These are phyloP conservation scores for Anguilla marmorata DNA, from an alignment of 2,797 vertebrate species.

Conservation along the genomic window DNA sequence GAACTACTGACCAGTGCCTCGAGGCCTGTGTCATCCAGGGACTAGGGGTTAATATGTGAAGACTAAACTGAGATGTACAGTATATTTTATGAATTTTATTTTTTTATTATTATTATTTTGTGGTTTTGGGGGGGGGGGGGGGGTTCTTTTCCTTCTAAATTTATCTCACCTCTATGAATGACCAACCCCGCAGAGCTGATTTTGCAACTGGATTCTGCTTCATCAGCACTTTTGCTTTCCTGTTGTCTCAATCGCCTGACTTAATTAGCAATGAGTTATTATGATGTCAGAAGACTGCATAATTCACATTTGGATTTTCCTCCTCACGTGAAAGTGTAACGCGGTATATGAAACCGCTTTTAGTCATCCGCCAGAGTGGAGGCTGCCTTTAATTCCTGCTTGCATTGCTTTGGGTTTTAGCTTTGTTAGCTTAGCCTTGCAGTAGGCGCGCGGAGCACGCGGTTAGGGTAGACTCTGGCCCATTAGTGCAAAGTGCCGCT, in stretches of 20 bases:
- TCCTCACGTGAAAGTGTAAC: background rate
- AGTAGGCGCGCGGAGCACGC: slow-evolving; percentile 53
- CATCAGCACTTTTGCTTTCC: background rate
- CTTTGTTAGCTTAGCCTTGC: slow-evolving; percentile 57
- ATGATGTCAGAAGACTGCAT: background rate
- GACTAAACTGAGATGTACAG: background rate
- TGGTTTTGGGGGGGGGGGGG: background rate
- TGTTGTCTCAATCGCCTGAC: background rate
- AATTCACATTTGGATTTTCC: background rate
- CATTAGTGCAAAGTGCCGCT: slow-evolving; percentile 65
- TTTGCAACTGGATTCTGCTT: background rate
- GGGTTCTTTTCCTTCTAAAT: background rate
- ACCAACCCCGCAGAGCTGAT: background rate
- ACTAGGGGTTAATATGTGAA: slow-evolving; percentile 37
- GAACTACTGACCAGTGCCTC: slow-evolving; percentile 56
- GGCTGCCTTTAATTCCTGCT: background rate
- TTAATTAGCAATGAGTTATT: background rate
- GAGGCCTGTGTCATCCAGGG: slow-evolving; percentile 42
- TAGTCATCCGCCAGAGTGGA: background rate
- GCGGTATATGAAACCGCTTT: background rate
- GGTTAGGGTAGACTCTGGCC: slow-evolving; percentile 54
- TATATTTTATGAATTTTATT: background rate
- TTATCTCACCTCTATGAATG: background rate
- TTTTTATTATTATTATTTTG: background rate
- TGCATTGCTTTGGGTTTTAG: background rate